Conservation (phyloP, 2,888 invertebrate species). For the Pyrrhia umbra region DNA sequence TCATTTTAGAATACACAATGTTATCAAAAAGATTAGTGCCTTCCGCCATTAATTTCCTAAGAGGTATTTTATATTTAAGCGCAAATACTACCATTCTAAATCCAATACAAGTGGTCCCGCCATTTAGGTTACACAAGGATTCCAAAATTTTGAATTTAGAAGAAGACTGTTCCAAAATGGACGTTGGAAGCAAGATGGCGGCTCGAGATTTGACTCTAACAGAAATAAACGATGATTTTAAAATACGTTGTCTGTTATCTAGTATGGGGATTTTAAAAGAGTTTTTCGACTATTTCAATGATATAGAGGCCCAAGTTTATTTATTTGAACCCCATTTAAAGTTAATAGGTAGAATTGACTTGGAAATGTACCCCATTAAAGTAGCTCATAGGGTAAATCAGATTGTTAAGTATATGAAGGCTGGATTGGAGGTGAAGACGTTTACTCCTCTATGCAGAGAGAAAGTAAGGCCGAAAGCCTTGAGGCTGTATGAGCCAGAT, state of each 20-base stretch:
- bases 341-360: conserved; percentile 89
- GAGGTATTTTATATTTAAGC: conserved; percentile 93
- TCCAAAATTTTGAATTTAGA: conserved; percentile 91
- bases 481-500: conserved; percentile 96
- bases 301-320: conserved; percentile 81
- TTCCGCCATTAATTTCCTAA: conserved; percentile 94
- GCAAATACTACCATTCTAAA: conserved; percentile 91
- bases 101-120: conserved; percentile 91
- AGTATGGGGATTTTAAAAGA: conserved; percentile 90
- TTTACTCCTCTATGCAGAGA: conserved; percentile 90
- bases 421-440: conserved; percentile 88
- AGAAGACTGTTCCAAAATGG: conserved; percentile 82
- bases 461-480: conserved; percentile 94
- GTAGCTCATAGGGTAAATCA: conserved; percentile 85
- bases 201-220: conserved; percentile 89
- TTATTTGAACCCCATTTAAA: conserved; percentile 90
- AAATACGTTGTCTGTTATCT: conserved; percentile 90
- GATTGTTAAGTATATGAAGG: conserved; percentile 85
- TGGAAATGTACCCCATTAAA: conserved; percentile 91
- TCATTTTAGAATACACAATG: conserved; percentile 94
- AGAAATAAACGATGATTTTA: conserved; percentile 91
- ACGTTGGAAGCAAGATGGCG: conserved; percentile 83
- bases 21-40: conserved; percentile 96
- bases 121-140: conserved; percentile 91
- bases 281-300: conserved; percentile 88